Percentiles rank a stretch among this genome's conserved stretches.
These are phyloP conservation scores for Sebastes taczanowskii DNA, from an alignment of 2,797 vertebrate genomes.

Conservation along the genomic window DNA sequence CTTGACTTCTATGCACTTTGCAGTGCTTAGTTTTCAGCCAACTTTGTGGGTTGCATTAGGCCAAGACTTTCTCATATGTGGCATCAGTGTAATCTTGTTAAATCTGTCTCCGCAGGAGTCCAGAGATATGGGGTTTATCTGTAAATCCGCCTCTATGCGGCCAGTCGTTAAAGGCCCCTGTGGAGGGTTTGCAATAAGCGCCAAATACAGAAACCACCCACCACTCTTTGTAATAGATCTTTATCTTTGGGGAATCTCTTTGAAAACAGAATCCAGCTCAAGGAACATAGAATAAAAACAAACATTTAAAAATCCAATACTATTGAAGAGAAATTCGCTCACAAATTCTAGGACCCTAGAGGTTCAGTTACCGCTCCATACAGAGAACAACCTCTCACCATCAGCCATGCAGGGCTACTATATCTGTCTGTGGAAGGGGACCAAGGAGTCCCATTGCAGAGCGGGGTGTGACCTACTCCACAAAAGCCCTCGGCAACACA, in stretches of 20 bases:
- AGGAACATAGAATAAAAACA: not conserved
- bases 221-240: not conserved
- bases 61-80: constrained; percentile 9
- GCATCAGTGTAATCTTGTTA: constrained; percentile 4
- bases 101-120: not conserved
- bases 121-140: constrained; percentile 17
- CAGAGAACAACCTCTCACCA: constrained; percentile 2
- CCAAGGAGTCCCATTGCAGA: not conserved
- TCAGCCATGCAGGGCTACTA: constrained; percentile 5
- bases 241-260: not conserved
- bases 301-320: constrained; percentile 1
- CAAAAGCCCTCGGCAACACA: constrained; percentile 24
- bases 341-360: not conserved
- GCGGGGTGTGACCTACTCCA: constrained; percentile 26
- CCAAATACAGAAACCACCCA: not conserved
- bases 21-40: constrained; percentile 4
- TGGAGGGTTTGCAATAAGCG: constrained; percentile 11
- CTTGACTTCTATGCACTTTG: constrained; percentile 18
- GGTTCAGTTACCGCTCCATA: not conserved
- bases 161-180: not conserved
- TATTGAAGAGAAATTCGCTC: not conserved
- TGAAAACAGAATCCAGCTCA: not conserved
- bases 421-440: not conserved
- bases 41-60: constrained; percentile 17
- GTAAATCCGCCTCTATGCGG: not conserved